Evolutionary conservation across 1,140 invertebrate species (phyloP).

Genomic region (Himalopsyche phryganea): DNA sequence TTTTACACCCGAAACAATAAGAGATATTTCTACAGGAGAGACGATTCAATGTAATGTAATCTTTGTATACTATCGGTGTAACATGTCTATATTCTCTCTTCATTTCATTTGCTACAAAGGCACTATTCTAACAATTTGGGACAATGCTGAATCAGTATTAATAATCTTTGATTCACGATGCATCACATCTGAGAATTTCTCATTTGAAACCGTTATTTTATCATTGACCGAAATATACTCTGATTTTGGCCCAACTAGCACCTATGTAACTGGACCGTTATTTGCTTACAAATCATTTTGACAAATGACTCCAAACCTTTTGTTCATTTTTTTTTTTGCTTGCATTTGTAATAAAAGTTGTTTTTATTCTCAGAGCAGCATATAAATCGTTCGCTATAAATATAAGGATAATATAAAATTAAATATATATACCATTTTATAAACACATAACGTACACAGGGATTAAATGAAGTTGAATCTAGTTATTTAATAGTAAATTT

Average conservation of each 20-base stretch:
- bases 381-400: conserved; percentile 3
- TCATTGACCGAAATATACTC: background rate
- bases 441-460: conserved; percentile 1
- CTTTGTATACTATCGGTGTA: conserved; percentile 27
- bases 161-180: conserved; percentile 8
- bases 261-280: conserved; percentile 10
- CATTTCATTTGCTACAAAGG: conserved; percentile 27
- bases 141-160: conserved; percentile 24
- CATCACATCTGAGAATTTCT: conserved; percentile 17
- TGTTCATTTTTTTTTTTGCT: conserved; percentile 6
- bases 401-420: conserved; percentile 19
- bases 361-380: conserved; percentile 30
- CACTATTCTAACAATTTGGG: conserved; percentile 33
- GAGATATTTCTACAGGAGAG: conserved; percentile 2
- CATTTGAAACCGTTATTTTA: background rate
- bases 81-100: conserved; percentile 28
- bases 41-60: conserved; percentile 22
- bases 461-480: conserved; percentile 6
- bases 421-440: background rate
- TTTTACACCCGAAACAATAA: conserved; percentile 14
- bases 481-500: conserved; percentile 4
- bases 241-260: conserved; percentile 2
- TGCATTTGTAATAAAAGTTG: conserved; percentile 15
- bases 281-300: conserved; percentile 10
- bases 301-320: conserved; percentile 4